These are phyloP conservation scores for Euzophera pinguis DNA, from an alignment of 2,888 invertebrate genomes.

Conservation along the genomic window DNA sequence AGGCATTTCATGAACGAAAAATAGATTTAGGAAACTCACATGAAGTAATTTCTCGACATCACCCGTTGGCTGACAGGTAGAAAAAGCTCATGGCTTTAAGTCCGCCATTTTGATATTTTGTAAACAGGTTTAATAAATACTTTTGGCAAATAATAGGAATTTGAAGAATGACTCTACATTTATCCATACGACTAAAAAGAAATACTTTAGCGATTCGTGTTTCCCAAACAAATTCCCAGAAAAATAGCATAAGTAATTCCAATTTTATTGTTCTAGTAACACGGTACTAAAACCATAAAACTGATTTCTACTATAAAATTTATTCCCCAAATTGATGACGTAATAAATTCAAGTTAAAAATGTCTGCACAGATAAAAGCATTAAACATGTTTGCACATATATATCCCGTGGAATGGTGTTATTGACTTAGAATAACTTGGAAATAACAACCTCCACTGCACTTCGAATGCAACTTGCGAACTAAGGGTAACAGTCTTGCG, in stretches of 20 bases:
- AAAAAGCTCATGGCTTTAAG: too few relatives aligned
- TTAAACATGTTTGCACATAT: conserved; percentile 47
- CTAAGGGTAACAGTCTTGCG: conserved; percentile 26
- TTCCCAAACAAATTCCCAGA: neutral
- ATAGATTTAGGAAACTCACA: too few relatives aligned
- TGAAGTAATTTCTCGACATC: too few relatives aligned
- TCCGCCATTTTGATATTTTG: too few relatives aligned
- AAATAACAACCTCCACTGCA: conserved; percentile 49
- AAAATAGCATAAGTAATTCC: neutral
- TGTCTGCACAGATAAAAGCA: conserved; percentile 27
- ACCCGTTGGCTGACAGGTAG: too few relatives aligned
- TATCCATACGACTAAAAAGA: neutral
- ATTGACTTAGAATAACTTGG: conserved; percentile 67
- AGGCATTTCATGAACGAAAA: too few relatives aligned
- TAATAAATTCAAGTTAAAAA: conserved; percentile 19
- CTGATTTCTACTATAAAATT: conserved; percentile 9
- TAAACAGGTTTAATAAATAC: too few relatives aligned
- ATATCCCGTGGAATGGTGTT: conserved; percentile 58
- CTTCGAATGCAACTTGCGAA: conserved; percentile 32
- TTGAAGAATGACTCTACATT: too few relatives aligned
- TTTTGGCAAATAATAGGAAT: too few relatives aligned
- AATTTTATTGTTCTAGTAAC: neutral
- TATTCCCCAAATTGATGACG: conserved; percentile 9
- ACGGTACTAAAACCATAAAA: conserved; percentile 8
- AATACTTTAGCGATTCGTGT: neutral